Evolutionary conservation across 2,113 vertebrate species (phyloP).

Genomic region (Paraplagusia blochii): DNA sequence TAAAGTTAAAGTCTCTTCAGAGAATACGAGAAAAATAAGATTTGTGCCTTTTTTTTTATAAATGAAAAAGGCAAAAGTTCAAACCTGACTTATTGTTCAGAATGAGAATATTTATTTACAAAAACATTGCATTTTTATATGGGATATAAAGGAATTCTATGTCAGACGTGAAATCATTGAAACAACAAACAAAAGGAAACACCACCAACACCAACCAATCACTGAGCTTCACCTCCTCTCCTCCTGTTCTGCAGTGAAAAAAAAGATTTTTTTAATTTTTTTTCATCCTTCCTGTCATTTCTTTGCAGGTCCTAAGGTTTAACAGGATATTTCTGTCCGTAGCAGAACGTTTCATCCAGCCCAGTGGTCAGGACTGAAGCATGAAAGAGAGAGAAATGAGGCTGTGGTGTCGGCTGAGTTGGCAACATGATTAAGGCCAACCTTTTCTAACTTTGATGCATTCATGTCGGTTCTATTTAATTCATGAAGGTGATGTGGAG

Average conservation of each 20-base stretch:
- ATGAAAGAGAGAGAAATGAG: constrained; percentile 34
- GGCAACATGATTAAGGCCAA: constrained; percentile 52
- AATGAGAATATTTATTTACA: no score
- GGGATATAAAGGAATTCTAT: no score
- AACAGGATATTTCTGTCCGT: constrained; percentile 14
- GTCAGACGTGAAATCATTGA: no score
- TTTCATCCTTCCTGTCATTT: constrained; percentile 5
- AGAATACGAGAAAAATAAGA: no score
- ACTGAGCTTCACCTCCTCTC: no score
- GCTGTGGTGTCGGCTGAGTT: constrained; percentile 38
- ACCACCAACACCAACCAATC: no score
- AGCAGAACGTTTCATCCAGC: constrained; percentile 22
- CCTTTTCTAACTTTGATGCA: constrained; percentile 55
- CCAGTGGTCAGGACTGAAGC: constrained; percentile 31
- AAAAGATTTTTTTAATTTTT: neutral
- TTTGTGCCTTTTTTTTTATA: no score
- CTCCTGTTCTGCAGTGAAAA: neutral
- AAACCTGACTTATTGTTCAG: no score
- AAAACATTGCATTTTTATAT: no score
- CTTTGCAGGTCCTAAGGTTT: neutral
- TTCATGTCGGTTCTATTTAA: constrained; percentile 49
- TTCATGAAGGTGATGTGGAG: constrained; percentile 39
- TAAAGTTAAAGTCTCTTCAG: no score
- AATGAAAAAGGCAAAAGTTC: no score
- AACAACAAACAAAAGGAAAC: no score